phyloP scores from a whole-genome alignment of 2,888 invertebrate species.

The Nomada ferruginata region DNA sequence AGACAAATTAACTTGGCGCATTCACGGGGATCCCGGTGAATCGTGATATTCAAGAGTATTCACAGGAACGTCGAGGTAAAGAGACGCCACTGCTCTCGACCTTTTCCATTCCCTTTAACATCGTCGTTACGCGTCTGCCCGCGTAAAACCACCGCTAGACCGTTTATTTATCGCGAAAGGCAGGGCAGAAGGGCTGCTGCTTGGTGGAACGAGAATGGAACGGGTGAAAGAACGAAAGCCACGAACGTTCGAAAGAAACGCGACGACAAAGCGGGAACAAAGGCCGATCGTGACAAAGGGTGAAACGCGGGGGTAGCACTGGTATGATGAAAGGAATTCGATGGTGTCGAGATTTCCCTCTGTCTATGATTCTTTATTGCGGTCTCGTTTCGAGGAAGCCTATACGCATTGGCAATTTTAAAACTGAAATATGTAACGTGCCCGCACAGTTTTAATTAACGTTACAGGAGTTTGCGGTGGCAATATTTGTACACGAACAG shows the following conservation, averaged over 20 bases:
- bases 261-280: slow-evolving; percentile 30
- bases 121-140: slow-evolving; percentile 21
- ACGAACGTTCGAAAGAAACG: slow-evolving; percentile 27
- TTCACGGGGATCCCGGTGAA: slow-evolving; percentile 4
- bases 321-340: slow-evolving; percentile 9
- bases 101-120: slow-evolving; percentile 30
- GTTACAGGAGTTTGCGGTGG: too few relatives aligned
- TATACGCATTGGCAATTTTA: too few relatives aligned
- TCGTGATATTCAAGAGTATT: slow-evolving; percentile 4
- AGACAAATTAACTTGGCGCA: slow-evolving; percentile 27
- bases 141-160: slow-evolving; percentile 8
- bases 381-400: not conserved
- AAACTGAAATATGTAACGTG: too few relatives aligned
- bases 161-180: slow-evolving; percentile 27
- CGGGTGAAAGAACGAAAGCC: slow-evolving; percentile 28
- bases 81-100: slow-evolving; percentile 16
- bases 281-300: slow-evolving; percentile 27
- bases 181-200: not conserved
- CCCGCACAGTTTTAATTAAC: too few relatives aligned
- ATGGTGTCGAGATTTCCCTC: slow-evolving; percentile 6
- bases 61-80: not conserved
- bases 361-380: not conserved
- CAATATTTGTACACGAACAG: too few relatives aligned
- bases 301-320: not conserved
- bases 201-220: slow-evolving; percentile 1